Conservation (phyloP, 2,888 invertebrate species). For the Caenorhabditis sp. region DNA sequence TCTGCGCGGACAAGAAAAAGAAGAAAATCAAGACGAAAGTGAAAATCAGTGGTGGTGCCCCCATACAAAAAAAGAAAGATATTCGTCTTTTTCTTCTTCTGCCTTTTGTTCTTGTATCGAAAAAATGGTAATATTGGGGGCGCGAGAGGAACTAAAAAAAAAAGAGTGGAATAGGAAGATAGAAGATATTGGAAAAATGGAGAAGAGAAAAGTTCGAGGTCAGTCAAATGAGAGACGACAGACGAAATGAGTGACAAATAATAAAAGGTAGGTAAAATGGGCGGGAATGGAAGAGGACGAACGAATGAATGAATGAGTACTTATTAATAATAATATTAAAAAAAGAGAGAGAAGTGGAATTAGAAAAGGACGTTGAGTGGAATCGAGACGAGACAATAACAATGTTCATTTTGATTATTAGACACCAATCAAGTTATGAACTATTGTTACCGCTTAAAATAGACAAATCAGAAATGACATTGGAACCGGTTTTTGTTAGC, state of each 20-base stretch:
- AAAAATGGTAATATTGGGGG: slow-evolving; percentile 6
- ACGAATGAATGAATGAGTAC: too few species aligned
- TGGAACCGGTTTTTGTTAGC: too few species aligned
- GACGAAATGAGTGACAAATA: not conserved
- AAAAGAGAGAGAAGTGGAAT: not conserved
- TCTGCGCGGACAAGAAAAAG: not conserved
- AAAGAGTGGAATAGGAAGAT: slow-evolving; percentile 9
- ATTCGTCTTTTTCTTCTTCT: not conserved
- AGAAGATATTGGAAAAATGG: slow-evolving; percentile 1
- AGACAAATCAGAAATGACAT: too few species aligned
- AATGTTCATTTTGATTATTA: too few species aligned
- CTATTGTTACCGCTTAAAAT: too few species aligned
- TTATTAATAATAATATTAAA: too few species aligned
- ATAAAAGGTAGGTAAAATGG: slow-evolving; percentile 7
- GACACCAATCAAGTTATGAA: too few species aligned
- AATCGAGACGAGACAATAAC: too few species aligned
- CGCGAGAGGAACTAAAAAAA: slow-evolving; percentile 8
- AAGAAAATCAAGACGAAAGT: not conserved
- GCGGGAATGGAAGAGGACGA: slow-evolving; percentile 3
- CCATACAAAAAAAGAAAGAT: not conserved
- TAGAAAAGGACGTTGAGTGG: not conserved
- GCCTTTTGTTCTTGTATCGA: not conserved
- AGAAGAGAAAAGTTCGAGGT: slow-evolving; percentile 3
- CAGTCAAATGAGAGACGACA: slow-evolving; percentile 6
- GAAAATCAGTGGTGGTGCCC: not conserved